A percentile compares a stretch with the other conserved stretches of the same genome.
Evolutionary conservation across 1,140 invertebrate genomes (phyloP).

Genomic region (Epicauta chinensis): DNA sequence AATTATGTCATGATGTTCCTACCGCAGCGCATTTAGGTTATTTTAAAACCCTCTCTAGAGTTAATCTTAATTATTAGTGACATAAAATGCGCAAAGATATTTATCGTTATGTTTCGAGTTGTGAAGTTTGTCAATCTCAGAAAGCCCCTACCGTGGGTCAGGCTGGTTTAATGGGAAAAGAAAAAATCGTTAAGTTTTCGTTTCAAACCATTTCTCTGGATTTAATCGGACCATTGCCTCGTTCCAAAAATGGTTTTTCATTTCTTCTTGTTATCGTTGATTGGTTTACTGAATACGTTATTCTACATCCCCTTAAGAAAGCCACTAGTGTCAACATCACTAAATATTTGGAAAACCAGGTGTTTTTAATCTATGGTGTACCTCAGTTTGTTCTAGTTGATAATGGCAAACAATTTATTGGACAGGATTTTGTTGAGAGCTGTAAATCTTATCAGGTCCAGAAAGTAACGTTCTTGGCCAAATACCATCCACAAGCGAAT

Average conservation of each 20-base stretch:
- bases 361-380: conserved; percentile 20
- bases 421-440: too few species aligned
- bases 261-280: conserved; percentile 37
- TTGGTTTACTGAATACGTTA: conserved; percentile 20
- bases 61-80: conserved; percentile 8
- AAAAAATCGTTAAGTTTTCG: conserved; percentile 6
- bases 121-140: neutral
- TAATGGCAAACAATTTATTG: too few species aligned
- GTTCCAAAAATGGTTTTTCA: conserved; percentile 20
- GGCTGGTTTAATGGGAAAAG: conserved; percentile 9
- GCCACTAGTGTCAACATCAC: conserved; percentile 1
- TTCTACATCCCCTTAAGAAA: conserved; percentile 2
- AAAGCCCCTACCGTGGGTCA: neutral
- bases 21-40: conserved; percentile 2
- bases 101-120: conserved; percentile 2
- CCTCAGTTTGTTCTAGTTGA: too few species aligned
- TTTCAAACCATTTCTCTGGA: conserved; percentile 22
- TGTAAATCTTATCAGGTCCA: too few species aligned
- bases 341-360: conserved; percentile 7
- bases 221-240: conserved; percentile 38
- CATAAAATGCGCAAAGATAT: conserved; percentile 6
- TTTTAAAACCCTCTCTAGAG: conserved; percentile 8
- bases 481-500: too few species aligned
- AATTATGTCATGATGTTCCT: neutral
- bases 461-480: too few species aligned